Evolutionary conservation across 2,113 vertebrate genomes (phyloP).

Genomic region (Scomber japonicus): DNA sequence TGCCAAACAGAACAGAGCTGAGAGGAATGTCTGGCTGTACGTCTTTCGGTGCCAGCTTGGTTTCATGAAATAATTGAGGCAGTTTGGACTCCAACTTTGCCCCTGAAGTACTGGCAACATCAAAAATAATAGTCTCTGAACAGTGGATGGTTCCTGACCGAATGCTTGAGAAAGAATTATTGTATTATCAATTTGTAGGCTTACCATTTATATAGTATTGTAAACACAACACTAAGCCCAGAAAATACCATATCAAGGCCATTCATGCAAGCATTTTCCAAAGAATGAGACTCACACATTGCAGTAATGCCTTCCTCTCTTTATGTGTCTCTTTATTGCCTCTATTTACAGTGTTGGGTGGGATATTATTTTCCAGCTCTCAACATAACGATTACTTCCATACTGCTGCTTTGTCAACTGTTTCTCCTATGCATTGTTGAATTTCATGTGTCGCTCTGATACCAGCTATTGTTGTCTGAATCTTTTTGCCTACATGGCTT

Average conservation of each 20-base stretch:
- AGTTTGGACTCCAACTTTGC: constrained; percentile 43
- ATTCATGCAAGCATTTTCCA: constrained; percentile 37
- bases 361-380: constrained; percentile 30
- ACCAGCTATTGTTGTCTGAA: constrained; percentile 30
- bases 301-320: constrained; percentile 12
- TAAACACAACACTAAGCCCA: constrained; percentile 48
- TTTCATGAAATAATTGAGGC: constrained; percentile 55
- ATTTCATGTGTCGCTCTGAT: constrained; percentile 33
- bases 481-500: constrained; percentile 32
- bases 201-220: constrained; percentile 44
- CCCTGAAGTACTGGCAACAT: constrained; percentile 51
- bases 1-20: constrained; percentile 41
- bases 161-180: constrained; percentile 40
- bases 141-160: constrained; percentile 25
- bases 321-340: constrained; percentile 41
- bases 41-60: constrained; percentile 51
- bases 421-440: constrained; percentile 24
- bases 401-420: constrained; percentile 31
- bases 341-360: constrained; percentile 32
- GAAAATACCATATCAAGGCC: constrained; percentile 39
- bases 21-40: constrained; percentile 49
- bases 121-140: constrained; percentile 51
- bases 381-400: constrained; percentile 25
- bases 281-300: constrained; percentile 20
- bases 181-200: constrained; percentile 42